Evolutionary conservation across 2,888 invertebrate species (phyloP).

Genomic region (Didymodactylos carnosus): DNA sequence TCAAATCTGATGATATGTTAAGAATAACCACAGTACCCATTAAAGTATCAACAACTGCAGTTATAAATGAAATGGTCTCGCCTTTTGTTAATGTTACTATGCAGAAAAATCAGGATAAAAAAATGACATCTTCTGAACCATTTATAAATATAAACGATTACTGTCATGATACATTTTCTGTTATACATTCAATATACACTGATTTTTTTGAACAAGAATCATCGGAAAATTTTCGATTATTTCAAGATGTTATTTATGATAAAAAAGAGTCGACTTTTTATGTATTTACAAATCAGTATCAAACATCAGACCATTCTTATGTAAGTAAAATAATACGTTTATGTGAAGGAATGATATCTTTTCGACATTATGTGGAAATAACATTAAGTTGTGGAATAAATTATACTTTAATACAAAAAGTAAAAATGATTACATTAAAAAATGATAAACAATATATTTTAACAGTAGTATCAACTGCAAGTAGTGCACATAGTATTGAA

Average conservation of each 20-base stretch:
- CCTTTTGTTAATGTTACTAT: too few species aligned
- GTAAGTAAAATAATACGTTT: not conserved
- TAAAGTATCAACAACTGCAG: not conserved
- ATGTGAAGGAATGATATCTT: not conserved
- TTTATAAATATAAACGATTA: not conserved
- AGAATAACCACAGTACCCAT: too few species aligned
- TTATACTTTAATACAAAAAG: not conserved
- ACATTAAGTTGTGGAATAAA: not conserved
- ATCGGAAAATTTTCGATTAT: not conserved
- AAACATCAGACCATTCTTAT: too few species aligned
- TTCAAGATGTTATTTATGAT: not conserved
- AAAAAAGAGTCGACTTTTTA: not conserved
- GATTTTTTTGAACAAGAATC: conserved; percentile 1
- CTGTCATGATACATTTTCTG: not conserved
- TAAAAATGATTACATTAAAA: not conserved
- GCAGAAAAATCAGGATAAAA: not conserved
- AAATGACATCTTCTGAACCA: not conserved
- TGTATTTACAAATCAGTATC: not conserved
- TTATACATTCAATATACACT: not conserved
- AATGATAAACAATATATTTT: not conserved
- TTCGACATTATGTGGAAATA: not conserved
- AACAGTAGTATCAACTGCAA: not conserved
- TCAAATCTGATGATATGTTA: too few species aligned
- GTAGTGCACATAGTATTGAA: not conserved
- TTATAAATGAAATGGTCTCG: not conserved